These are phyloP conservation scores for Aphelenchoides avenae DNA, from an alignment of 1,140 invertebrate species.

Conservation along the genomic window DNA sequence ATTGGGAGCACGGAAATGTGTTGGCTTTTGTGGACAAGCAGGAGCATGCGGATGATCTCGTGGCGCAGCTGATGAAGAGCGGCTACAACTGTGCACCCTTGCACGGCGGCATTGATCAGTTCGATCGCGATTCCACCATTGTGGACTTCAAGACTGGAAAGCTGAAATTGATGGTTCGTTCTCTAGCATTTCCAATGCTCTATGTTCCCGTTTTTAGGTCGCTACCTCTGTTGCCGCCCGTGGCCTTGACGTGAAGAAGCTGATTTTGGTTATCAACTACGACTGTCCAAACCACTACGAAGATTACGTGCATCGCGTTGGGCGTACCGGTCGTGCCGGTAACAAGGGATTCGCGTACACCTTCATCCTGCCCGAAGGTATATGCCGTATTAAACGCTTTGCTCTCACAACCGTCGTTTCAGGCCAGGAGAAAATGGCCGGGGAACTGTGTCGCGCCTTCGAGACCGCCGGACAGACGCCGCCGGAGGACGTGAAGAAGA, in stretches of 20 bases:
- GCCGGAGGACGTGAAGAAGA: slow-evolving; percentile 47
- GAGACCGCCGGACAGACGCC: slow-evolving; percentile 46
- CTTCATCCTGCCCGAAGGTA: slow-evolving; percentile 90
- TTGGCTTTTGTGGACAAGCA: slow-evolving; percentile 99
- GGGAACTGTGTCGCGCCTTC: slow-evolving; percentile 55
- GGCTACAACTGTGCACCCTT: slow-evolving; percentile 90
- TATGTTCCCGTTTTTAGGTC: slow-evolving; percentile 62
- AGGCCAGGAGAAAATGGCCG: slow-evolving; percentile 68
- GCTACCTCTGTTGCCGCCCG: slow-evolving; percentile 94
- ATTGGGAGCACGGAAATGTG: slow-evolving; percentile 84
- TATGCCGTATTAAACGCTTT: slow-evolving; percentile 70
- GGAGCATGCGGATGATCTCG: slow-evolving; percentile 84
- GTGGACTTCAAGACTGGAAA: slow-evolving; percentile 93
- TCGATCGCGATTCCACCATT: slow-evolving; percentile 94
- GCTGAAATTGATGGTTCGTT: slow-evolving; percentile 66
- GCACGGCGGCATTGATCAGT: slow-evolving; percentile 98
- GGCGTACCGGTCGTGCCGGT: slow-evolving; percentile 78
- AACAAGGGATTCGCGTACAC: slow-evolving; percentile 94
- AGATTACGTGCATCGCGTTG: slow-evolving; percentile 98
- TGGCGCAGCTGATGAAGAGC: slow-evolving; percentile 93
- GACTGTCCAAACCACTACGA: slow-evolving; percentile 99
- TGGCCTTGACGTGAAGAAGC: slow-evolving; percentile 93
- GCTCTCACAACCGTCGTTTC: slow-evolving; percentile 74
- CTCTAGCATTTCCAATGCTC: slow-evolving; percentile 11
- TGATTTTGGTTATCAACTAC: slow-evolving; percentile 96